These are phyloP conservation scores for Pandion haliaetus DNA, from an alignment of 2,113 vertebrate genomes.

Conservation along the genomic window DNA sequence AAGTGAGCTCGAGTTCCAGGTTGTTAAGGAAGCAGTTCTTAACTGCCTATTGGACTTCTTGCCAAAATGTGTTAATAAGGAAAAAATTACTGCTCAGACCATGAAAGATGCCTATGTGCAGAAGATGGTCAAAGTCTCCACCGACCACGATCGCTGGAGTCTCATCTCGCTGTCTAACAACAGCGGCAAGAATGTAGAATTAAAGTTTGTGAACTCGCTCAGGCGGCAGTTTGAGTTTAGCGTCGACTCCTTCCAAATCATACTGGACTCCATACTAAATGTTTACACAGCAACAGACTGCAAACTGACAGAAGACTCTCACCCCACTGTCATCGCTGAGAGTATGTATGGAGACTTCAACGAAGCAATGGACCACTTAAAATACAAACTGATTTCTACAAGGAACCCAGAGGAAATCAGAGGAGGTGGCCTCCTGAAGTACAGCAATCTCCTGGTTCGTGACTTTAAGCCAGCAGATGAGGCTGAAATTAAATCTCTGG, in stretches of 20 bases:
- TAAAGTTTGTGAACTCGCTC: slow-evolving; percentile 91
- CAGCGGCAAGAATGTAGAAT: slow-evolving; percentile 93
- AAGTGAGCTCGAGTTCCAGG: slow-evolving; percentile 89
- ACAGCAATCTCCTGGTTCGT: slow-evolving; percentile 91
- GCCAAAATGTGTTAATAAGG: slow-evolving; percentile 90
- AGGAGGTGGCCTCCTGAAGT: slow-evolving; percentile 94
- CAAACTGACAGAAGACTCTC: slow-evolving; percentile 54
- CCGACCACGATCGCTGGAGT: slow-evolving; percentile 90
- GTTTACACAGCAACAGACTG: slow-evolving; percentile 79
- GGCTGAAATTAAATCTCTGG: slow-evolving; percentile 89
- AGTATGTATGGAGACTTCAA: slow-evolving; percentile 96
- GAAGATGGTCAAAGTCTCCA: slow-evolving; percentile 97
- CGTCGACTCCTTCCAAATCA: slow-evolving; percentile 96
- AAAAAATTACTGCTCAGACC: slow-evolving; percentile 88
- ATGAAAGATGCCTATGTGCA: slow-evolving; percentile 97
- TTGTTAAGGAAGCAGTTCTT: slow-evolving; percentile 91
- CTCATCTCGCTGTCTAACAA: slow-evolving; percentile 97
- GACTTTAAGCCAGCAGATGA: slow-evolving; percentile 90
- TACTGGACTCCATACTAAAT: slow-evolving; percentile 86
- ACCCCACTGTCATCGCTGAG: slow-evolving; percentile 84
- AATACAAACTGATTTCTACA: slow-evolving; percentile 88
- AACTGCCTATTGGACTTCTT: slow-evolving; percentile 88
- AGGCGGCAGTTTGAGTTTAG: slow-evolving; percentile 97
- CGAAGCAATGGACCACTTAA: slow-evolving; percentile 91
- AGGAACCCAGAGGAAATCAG: slow-evolving; percentile 94